Evolutionary conservation across 1,140 invertebrate genomes (phyloP).

Genomic region (Danaus plexippus): DNA sequence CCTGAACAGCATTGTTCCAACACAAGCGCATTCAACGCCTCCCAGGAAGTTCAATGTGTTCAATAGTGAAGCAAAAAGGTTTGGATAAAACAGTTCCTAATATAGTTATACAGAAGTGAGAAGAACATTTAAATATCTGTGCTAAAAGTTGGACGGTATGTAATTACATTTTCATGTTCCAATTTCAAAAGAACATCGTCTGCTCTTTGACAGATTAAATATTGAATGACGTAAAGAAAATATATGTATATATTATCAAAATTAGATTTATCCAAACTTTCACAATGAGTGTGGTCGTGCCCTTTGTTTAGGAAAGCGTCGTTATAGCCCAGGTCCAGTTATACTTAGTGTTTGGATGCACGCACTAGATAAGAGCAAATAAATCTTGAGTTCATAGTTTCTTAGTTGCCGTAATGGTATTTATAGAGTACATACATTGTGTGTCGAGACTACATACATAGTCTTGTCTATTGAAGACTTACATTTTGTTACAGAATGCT

Average conservation of each 20-base stretch:
- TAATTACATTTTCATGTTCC: no score
- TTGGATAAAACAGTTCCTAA: no score
- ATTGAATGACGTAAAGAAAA: no score
- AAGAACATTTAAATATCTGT: background rate
- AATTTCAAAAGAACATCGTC: no score
- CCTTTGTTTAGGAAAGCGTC: constrained; percentile 10
- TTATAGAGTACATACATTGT: constrained; percentile 5
- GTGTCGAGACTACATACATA: constrained; percentile 1
- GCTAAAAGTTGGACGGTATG: background rate
- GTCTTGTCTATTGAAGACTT: no score
- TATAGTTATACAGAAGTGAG: no score
- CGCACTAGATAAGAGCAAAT: constrained; percentile 46
- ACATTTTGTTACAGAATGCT: no score
- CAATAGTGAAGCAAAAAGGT: constrained; percentile 1
- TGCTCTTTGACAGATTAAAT: no score
- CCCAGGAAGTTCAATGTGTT: constrained; percentile 23
- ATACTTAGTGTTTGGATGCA: constrained; percentile 37
- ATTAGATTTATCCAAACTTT: no score
- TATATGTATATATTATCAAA: no score
- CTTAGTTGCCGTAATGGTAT: constrained; percentile 14
- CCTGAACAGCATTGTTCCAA: constrained; percentile 57
- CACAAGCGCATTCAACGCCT: constrained; percentile 25
- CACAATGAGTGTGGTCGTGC: no score
- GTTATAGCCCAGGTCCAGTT: constrained; percentile 20
- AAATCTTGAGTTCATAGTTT: constrained; percentile 32